Percentiles rank a stretch among this genome's conserved stretches.
Conservation (phyloP, 2,797 vertebrate genomes). For the Triplophysa yarkandensis region DNA sequence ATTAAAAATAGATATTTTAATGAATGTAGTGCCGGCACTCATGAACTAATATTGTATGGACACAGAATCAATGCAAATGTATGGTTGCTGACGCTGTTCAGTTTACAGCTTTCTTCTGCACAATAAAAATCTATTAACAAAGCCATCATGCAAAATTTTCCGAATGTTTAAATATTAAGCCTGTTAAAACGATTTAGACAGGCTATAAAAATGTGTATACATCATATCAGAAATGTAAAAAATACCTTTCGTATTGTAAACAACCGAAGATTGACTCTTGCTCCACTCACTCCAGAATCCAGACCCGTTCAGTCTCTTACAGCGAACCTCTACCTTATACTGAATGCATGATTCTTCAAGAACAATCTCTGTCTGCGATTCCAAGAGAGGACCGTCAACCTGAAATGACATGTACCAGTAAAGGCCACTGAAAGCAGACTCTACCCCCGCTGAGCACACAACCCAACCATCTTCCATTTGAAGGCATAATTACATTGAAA, state of each 20-base stretch:
- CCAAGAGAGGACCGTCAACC: conserved; percentile 67
- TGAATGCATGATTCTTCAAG: conserved; percentile 77
- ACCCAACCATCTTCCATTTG: not conserved
- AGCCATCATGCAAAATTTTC: too few relatives aligned
- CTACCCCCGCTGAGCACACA: not conserved
- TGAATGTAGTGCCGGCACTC: too few relatives aligned
- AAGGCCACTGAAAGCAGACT: conserved; percentile 7
- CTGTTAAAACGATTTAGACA: not conserved
- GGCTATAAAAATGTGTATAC: not conserved
- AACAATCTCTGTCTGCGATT: conserved; percentile 56
- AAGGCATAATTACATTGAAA: conserved; percentile 15
- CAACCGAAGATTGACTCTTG: conserved; percentile 63
- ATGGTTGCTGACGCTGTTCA: too few relatives aligned
- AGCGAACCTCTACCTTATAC: conserved; percentile 81
- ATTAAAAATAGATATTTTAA: not conserved
- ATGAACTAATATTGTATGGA: too few relatives aligned
- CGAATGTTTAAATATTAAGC: too few relatives aligned
- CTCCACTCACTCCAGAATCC: conserved; percentile 93
- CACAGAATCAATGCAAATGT: too few relatives aligned
- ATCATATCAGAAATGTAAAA: not conserved
- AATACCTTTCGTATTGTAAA: conserved; percentile 83
- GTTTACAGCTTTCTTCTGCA: too few relatives aligned
- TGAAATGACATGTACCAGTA: conserved; percentile 63
- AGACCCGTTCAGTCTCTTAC: conserved; percentile 67
- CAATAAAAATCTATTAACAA: too few relatives aligned